phyloP scores from a whole-genome alignment of 2,888 invertebrate species.

The Drosophila mimetica region DNA sequence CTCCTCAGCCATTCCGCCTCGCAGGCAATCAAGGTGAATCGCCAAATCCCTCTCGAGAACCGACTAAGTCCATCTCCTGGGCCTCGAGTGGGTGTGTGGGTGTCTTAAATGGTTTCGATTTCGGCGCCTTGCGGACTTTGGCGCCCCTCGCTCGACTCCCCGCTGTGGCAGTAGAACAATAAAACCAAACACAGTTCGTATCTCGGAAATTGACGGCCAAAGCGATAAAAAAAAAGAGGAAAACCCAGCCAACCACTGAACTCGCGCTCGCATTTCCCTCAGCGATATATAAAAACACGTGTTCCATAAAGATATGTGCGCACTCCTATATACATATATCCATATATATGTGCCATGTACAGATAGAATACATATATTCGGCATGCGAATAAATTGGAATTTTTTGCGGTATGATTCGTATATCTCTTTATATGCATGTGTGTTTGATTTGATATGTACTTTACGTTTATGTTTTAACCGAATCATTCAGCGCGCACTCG shows the following conservation, averaged over 20 bases:
- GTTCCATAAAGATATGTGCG: conserved; percentile 42
- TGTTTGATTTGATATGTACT: conserved; percentile 32
- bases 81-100: conserved; percentile 33
- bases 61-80: conserved; percentile 18
- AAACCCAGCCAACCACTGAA: conserved; percentile 22
- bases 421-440: conserved; percentile 33
- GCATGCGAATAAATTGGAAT: conserved; percentile 45
- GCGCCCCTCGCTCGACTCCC: conserved; percentile 15
- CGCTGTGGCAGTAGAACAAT: conserved; percentile 59
- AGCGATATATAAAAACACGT: conserved; percentile 44
- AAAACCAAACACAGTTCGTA: conserved; percentile 54
- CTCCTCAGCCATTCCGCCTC: conserved; percentile 19
- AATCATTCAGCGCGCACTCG: conserved; percentile 20
- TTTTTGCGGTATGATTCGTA: conserved; percentile 29
- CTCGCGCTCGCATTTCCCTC: conserved; percentile 26
- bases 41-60: conserved; percentile 20
- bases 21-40: conserved; percentile 37
- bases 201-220: conserved; percentile 40
- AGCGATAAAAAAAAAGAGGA: conserved; percentile 34
- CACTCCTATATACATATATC: conserved; percentile 10
- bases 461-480: conserved; percentile 38
- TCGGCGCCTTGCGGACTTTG: conserved; percentile 68
- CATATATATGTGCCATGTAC: neutral
- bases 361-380: conserved; percentile 27
- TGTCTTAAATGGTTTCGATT: conserved; percentile 70